Evolutionary conservation across 2,888 invertebrate species (phyloP).

Genomic region (Hydrotaea diabolus): DNA sequence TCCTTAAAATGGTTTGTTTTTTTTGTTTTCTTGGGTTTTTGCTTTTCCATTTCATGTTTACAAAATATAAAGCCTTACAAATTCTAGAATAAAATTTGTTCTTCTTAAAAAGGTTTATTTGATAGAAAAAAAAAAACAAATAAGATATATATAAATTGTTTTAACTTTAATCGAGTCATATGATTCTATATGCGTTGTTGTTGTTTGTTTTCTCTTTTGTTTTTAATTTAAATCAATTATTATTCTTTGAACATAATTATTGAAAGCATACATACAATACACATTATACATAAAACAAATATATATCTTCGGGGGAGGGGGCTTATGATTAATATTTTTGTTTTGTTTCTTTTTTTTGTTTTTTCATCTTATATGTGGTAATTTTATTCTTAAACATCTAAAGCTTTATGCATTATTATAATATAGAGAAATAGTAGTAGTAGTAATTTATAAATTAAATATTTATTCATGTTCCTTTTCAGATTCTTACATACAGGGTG

Average conservation of each 20-base stretch:
- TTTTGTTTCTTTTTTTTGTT: conserved; percentile 14
- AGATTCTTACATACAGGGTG: conserved; percentile 11
- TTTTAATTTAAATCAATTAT: conserved; percentile 60
- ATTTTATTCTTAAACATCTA: conserved; percentile 57
- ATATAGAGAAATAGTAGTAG: conserved; percentile 54
- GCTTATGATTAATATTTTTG: conserved; percentile 26
- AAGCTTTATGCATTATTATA: conserved; percentile 57
- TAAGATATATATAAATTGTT: conserved; percentile 45
- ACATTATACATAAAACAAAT: conserved; percentile 20
- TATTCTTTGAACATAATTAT: conserved; percentile 59
- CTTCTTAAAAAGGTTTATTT: conserved; percentile 42
- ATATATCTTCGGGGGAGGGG: conserved; percentile 15
- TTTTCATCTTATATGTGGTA: conserved; percentile 27
- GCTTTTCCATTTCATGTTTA: neutral
- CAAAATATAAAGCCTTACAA: conserved; percentile 58
- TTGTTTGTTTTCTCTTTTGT: conserved; percentile 30
- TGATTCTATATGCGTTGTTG: conserved; percentile 30
- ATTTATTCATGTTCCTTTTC: conserved; percentile 22
- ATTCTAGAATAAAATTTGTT: conserved; percentile 62
- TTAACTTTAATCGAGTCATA: conserved; percentile 34
- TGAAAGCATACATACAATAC: conserved; percentile 45
- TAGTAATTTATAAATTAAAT: conserved; percentile 33
- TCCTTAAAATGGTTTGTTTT: conserved; percentile 42
- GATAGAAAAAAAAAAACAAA: conserved; percentile 21
- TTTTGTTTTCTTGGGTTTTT: conserved; percentile 7